Evolutionary conservation across 2,888 invertebrate species (phyloP).

Genomic region (Marasmarcha lunaedactyla): DNA sequence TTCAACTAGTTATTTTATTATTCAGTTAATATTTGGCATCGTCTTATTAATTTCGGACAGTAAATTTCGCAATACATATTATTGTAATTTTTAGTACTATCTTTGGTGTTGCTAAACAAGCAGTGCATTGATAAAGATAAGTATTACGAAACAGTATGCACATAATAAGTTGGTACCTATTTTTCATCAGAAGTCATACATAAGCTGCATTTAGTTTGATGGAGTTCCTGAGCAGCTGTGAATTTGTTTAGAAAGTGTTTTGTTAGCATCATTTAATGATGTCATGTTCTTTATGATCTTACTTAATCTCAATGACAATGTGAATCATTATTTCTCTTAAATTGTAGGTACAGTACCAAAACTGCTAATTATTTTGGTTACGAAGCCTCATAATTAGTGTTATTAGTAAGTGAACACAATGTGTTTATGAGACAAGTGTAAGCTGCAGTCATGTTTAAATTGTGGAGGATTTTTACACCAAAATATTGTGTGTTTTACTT

Average conservation of each 20-base stretch:
- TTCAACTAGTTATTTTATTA: too few relatives aligned
- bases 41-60: too few relatives aligned
- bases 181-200: not conserved
- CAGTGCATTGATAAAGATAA: too few relatives aligned
- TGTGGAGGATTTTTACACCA: slow-evolving; percentile 44
- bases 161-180: not conserved
- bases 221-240: not conserved
- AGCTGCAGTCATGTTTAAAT: slow-evolving; percentile 37
- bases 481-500: slow-evolving; percentile 37
- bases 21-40: too few relatives aligned
- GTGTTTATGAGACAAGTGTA: slow-evolving; percentile 9
- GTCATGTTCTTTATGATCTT: not conserved
- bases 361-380: not conserved
- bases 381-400: slow-evolving; percentile 9
- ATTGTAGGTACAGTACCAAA: slow-evolving; percentile 2
- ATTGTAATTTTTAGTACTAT: too few relatives aligned
- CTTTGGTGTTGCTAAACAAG: too few relatives aligned
- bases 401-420: slow-evolving; percentile 14
- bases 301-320: not conserved
- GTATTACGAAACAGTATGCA: not conserved
- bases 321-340: slow-evolving; percentile 7
- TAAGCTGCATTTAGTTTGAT: not conserved
- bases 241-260: not conserved
- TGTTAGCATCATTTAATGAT: not conserved
- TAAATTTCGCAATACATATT: too few relatives aligned